phyloP scores from a whole-genome alignment of 2,888 invertebrate species.

The Rhyacophila evoluta region DNA sequence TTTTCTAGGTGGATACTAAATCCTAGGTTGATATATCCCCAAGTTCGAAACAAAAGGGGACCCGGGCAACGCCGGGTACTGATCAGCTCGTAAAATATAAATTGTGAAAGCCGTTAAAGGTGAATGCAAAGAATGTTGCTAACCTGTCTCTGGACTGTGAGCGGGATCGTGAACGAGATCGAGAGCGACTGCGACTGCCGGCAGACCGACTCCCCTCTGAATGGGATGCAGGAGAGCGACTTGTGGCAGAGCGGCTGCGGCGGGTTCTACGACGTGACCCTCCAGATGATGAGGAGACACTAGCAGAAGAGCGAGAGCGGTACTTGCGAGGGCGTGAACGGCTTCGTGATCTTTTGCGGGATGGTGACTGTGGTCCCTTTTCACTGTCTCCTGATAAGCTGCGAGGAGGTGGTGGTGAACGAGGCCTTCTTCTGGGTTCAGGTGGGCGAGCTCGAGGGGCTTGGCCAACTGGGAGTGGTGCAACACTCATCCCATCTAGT shows the following conservation, averaged over 20 bases:
- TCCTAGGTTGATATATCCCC: too few species aligned
- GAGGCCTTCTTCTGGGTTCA: constrained; percentile 58
- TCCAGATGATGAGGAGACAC: constrained; percentile 64
- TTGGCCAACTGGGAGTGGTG: constrained; percentile 67
- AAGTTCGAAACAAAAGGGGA: too few species aligned
- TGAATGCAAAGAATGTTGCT: too few species aligned
- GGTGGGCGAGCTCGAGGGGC: constrained; percentile 63
- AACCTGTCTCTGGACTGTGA: constrained; percentile 70
- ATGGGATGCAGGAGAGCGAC: constrained; percentile 70
- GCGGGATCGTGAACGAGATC: constrained; percentile 71
- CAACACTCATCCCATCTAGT: constrained; percentile 59
- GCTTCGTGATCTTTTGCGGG: constrained; percentile 60
- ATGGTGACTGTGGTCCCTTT: not conserved
- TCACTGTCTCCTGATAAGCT: not conserved
- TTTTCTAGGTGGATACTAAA: too few species aligned
- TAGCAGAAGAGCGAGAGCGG: constrained; percentile 73
- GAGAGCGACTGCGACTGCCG: constrained; percentile 67
- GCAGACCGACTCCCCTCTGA: constrained; percentile 72
- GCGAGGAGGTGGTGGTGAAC: constrained; percentile 12
- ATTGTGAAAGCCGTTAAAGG: not conserved
- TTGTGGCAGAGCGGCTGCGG: constrained; percentile 73
- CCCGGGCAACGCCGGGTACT: too few species aligned
- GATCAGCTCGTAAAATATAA: not conserved
- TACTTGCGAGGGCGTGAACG: constrained; percentile 76
- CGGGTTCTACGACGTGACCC: constrained; percentile 61